Evolutionary conservation across 2,797 vertebrate species (phyloP), one percentile per base, ranked within the genome.

Genomic region (Hylomyscus alleni): DNA sequence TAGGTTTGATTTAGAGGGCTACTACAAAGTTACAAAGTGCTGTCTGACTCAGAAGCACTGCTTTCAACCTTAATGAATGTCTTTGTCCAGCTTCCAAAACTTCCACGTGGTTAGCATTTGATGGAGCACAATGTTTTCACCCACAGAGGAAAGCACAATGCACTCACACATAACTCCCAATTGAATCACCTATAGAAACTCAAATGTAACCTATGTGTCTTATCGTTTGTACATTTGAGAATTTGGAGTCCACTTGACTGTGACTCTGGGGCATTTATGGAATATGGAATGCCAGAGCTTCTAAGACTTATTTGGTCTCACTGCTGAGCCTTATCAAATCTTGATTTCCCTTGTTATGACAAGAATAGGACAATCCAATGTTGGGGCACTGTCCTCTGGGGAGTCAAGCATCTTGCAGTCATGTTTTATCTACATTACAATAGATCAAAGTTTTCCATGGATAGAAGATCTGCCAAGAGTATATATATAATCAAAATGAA

Each of bases 61-160:
- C 97, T 98, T 97, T 98, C 96, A 97, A 92, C 77, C 95, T 98
- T 98, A 98, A 98, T 98, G 93, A 98, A 97, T 77, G 84, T 90
- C 87, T 95, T 98, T 98, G 98, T 97, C 98, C 96, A 91, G 81
- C 52, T 97, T 97, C 97, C 98, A 95, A 98, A 97, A 37, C 93
- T 93, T 97, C 58, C 37, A 97, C 97, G 97, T 94, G 90, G 97
- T 98, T 97, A 89, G 56, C 97, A 83, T 73, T 95, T 89, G 93
- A 97, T 96, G 97, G 95, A 97, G 94, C 95, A 95, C 29, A 92
- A 75, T 84, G 91, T 95, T 97, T 95, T 77, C 56, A 93, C 50
- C 65, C 91, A 97, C 83, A 93, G 95, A 94, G 85, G 62, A 50
- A 98, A 97, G 97, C 93, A 58, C 60, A 91, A 95, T 95, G 92